A percentile compares a stretch with the other conserved stretches of the same genome.
Conservation (phyloP, 1,140 invertebrate genomes). For the Papilio helenus region DNA sequence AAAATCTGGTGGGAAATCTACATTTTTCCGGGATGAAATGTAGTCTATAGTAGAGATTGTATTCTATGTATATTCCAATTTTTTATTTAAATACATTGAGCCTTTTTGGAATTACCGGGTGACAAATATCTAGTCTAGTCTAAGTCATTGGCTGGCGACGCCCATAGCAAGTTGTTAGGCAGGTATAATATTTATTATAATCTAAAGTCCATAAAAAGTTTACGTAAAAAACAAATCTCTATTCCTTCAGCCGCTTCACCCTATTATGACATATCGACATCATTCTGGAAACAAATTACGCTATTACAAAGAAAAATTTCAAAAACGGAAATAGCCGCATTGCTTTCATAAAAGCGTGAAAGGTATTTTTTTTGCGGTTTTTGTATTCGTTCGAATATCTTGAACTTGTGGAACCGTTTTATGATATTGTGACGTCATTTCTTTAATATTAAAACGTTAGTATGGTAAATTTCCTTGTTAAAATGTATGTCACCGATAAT, state of each 20-base stretch:
- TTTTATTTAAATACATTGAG: no score
- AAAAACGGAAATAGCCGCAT: not conserved
- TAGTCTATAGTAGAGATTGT: not conserved
- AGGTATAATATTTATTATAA: slow-evolving; percentile 4
- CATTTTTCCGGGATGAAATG: not conserved
- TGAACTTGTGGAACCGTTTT: not conserved
- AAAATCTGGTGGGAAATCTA: not conserved
- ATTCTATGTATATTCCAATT: not conserved
- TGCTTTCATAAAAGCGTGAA: not conserved
- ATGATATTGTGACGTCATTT: not conserved
- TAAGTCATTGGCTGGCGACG: no score
- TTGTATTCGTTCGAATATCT: not conserved
- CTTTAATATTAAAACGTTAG: not conserved
- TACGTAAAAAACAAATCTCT: not conserved
- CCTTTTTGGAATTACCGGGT: not conserved
- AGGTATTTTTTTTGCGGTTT: not conserved
- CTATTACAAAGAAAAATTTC: slow-evolving; percentile 20
- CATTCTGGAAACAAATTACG: slow-evolving; percentile 23
- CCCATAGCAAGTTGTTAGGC: no score
- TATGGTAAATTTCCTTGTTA: not conserved
- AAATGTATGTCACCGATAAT: not conserved
- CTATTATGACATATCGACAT: slow-evolving; percentile 17
- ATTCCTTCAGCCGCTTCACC: not conserved
- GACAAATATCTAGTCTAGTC: not conserved
- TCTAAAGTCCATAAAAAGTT: not conserved